These are phyloP conservation scores for Betta splendens DNA, from an alignment of 2,797 vertebrate species.

Conservation along the genomic window DNA sequence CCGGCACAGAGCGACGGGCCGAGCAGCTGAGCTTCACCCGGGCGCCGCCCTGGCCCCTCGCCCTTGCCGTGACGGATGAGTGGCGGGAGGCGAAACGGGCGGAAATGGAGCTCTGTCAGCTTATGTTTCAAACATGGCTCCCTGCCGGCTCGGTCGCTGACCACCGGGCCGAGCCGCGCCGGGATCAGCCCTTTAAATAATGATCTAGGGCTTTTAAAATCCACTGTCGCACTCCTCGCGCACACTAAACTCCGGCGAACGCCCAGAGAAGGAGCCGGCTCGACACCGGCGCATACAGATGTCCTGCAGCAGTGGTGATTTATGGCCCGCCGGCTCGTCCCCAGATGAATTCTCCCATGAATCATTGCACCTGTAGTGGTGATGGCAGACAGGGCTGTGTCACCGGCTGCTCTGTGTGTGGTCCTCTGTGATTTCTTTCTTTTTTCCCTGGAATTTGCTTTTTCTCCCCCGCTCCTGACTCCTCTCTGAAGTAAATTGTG, in stretches of 20 bases:
- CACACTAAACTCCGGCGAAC: constrained; percentile 54
- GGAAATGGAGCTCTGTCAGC: constrained; percentile 38
- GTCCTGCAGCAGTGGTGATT: constrained; percentile 71
- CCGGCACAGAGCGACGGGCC: constrained; percentile 22
- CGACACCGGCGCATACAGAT: constrained; percentile 44
- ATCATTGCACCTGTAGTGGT: constrained; percentile 75
- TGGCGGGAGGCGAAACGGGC: constrained; percentile 17
- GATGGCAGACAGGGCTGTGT: constrained; percentile 58
- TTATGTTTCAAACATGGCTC: constrained; percentile 65
- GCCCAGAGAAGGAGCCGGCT: constrained; percentile 31
- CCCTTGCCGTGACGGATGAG: constrained; percentile 26
- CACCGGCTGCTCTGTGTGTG: constrained; percentile 48
- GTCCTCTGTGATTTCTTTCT: constrained; percentile 40
- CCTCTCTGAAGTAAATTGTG: constrained; percentile 6
- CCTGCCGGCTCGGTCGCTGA: constrained; percentile 55
- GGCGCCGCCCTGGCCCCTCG: constrained; percentile 22
- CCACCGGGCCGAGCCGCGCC: constrained; percentile 41
- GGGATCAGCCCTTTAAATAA: constrained; percentile 62
- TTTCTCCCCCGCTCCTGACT: neutral
- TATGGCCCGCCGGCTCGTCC: constrained; percentile 66
- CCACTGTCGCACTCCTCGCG: constrained; percentile 35
- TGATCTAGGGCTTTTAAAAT: constrained; percentile 43
- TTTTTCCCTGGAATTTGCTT: constrained; percentile 1
- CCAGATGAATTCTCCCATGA: constrained; percentile 75
- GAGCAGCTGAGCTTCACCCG: constrained; percentile 47